These are phyloP conservation scores for Cheirogaleus major DNA, from an alignment of 2,797 vertebrate genomes.

Conservation along the genomic window DNA sequence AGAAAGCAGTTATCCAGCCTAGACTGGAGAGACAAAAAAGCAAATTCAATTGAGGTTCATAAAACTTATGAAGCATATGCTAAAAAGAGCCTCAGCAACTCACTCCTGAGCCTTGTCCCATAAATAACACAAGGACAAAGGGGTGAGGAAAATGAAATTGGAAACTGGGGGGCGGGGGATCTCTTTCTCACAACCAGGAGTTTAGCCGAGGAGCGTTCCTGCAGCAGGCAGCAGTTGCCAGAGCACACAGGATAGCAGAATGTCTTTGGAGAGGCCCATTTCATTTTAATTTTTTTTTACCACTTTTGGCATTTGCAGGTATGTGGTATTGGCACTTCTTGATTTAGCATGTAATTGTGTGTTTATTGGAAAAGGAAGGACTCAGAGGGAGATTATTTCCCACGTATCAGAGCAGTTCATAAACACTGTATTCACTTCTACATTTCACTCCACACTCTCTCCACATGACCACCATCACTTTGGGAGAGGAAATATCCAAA, in stretches of 20 bases:
- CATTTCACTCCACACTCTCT: neutral
- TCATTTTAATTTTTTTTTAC: neutral
- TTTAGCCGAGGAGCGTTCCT: neutral
- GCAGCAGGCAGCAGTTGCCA: neutral
- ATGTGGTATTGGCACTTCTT: neutral
- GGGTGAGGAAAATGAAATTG: neutral
- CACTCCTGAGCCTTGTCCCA: slow-evolving; percentile 1
- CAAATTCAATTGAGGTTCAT: slow-evolving; percentile 60
- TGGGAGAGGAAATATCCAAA: neutral
- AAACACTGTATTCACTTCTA: neutral
- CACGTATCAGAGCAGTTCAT: neutral
- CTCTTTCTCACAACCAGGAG: neutral
- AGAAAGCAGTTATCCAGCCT: neutral
- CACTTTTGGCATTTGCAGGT: neutral
- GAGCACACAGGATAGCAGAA: neutral
- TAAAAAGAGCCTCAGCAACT: neutral
- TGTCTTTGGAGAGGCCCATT: neutral
- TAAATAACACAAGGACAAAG: slow-evolving; percentile 65
- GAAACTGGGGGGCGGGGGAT: neutral
- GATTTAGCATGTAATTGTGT: neutral
- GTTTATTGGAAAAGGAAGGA: neutral
- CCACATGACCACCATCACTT: neutral
- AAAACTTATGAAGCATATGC: slow-evolving; percentile 66
- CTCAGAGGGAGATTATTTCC: neutral
- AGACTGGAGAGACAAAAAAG: slow-evolving; percentile 20